Evolutionary conservation across 2,797 vertebrate species (phyloP).

Genomic region (Sebastes ruberrimus): DNA sequence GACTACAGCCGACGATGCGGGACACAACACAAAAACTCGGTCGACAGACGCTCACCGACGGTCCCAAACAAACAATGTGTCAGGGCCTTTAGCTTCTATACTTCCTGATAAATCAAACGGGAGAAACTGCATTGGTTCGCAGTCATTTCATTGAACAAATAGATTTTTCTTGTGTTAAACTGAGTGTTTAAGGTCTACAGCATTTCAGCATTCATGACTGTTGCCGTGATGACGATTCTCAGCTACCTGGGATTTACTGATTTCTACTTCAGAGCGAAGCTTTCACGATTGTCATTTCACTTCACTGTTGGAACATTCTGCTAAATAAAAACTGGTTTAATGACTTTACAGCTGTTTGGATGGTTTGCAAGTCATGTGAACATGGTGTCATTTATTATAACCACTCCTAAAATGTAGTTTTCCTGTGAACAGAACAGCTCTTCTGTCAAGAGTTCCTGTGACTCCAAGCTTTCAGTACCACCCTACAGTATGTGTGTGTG

Average conservation of each 20-base stretch:
- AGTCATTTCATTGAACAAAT: not conserved
- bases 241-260: not conserved
- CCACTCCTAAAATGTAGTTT: not conserved
- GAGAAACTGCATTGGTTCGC: not conserved
- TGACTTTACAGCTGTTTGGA: not conserved
- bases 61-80: too few species aligned
- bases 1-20: too few species aligned
- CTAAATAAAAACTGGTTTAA: constrained; percentile 25
- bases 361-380: not conserved
- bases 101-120: not conserved
- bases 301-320: not conserved
- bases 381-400: not conserved
- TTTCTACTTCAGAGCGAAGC: not conserved
- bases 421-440: constrained; percentile 2
- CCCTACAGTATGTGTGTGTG: not conserved
- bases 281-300: not conserved
- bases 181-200: not conserved
- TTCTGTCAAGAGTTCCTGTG: not conserved
- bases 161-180: not conserved
- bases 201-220: not conserved
- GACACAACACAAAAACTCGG: too few species aligned
- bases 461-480: not conserved
- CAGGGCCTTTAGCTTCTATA: too few species aligned
- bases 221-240: not conserved
- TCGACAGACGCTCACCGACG: too few species aligned